Conservation (phyloP, 64 coral and sea anemone genomes). For the Dendronephthya gigantea region DNA sequence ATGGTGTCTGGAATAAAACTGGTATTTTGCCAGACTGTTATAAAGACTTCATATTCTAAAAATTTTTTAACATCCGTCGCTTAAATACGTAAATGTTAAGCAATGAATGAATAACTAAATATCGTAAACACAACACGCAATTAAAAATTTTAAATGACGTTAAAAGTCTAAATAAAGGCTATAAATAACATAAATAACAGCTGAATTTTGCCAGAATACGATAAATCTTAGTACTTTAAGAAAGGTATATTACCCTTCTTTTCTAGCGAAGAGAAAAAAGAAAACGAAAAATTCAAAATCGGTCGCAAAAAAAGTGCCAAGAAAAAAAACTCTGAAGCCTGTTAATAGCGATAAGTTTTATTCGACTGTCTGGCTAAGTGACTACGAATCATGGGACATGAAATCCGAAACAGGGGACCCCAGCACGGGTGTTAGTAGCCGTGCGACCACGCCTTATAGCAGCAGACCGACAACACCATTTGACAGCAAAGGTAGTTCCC, state of each 20-base stretch:
- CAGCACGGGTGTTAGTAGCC: conserved; percentile 47
- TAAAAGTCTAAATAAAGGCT: too few relatives aligned
- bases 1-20: neutral
- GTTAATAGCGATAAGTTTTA: conserved; percentile 94
- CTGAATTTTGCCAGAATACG: neutral
- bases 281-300: neutral
- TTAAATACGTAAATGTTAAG: neutral
- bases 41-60: neutral
- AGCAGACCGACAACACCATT: conserved; percentile 67
- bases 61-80: neutral
- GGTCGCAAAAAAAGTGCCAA: conserved; percentile 69
- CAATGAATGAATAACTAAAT: neutral
- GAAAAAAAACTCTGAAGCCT: conserved; percentile 63
- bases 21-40: neutral
- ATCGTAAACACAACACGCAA: too few relatives aligned
- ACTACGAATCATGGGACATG: conserved; percentile 88
- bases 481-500: conserved; percentile 62
- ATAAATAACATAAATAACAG: too few relatives aligned
- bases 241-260: neutral
- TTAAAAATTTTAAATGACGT: too few relatives aligned
- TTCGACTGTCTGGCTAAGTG: conserved; percentile 99
- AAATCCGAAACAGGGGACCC: conserved; percentile 61
- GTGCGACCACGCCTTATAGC: conserved; percentile 53
- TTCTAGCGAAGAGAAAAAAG: neutral
- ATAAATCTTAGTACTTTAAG: neutral